These are phyloP conservation scores for Zaprionus ghesquierei DNA, from an alignment of 1,140 invertebrate species.

Conservation along the genomic window DNA sequence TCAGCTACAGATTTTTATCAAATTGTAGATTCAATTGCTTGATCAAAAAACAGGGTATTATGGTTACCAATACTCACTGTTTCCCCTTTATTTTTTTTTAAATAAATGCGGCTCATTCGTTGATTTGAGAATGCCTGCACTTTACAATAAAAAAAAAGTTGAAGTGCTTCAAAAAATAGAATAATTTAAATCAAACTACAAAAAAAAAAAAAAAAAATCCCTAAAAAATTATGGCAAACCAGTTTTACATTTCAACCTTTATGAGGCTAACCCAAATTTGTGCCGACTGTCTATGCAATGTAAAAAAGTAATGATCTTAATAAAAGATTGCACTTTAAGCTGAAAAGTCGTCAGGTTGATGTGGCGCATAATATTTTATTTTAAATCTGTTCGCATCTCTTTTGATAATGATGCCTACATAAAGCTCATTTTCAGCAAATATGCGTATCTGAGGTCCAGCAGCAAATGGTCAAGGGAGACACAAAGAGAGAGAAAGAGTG, in stretches of 20 bases:
- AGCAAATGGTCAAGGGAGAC: conserved; percentile 4
- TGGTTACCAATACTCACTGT: too few species aligned
- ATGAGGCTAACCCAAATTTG: neutral
- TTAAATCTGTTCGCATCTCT: conserved; percentile 6
- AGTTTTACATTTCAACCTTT: neutral
- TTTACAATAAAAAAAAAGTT: too few species aligned
- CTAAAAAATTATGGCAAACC: too few species aligned
- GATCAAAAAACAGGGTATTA: too few species aligned
- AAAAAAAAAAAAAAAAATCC: too few species aligned
- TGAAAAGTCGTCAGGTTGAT: neutral
- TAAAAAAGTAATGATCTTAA: neutral
- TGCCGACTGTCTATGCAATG: neutral
- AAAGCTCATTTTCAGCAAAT: conserved; percentile 19
- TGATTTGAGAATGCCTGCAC: too few species aligned
- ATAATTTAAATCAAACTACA: too few species aligned
- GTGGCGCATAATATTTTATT: neutral
- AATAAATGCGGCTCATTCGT: too few species aligned
- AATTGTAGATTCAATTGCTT: too few species aligned
- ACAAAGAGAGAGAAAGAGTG: neutral
- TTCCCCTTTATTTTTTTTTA: too few species aligned
- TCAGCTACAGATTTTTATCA: too few species aligned
- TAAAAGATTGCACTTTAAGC: neutral
- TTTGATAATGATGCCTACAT: conserved; percentile 4
- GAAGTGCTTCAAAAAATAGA: too few species aligned
- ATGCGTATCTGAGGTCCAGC: neutral